Percentiles rank a stretch among this genome's conserved stretches.
phyloP scores from a whole-genome alignment of 2,888 invertebrate genomes.

The Drosophila leonis region DNA sequence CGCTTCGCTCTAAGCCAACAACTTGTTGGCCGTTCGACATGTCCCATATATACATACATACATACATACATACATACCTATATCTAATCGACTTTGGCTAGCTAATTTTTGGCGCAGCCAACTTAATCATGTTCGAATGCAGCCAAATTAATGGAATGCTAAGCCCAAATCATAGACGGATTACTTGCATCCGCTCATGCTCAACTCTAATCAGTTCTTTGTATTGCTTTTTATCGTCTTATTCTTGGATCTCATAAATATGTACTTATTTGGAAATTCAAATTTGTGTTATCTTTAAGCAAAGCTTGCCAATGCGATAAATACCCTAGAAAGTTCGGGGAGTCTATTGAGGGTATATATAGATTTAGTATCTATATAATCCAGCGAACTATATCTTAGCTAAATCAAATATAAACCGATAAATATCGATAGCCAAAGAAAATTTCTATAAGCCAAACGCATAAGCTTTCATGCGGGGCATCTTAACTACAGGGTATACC shows the following conservation, averaged over 20 bases:
- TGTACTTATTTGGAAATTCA: neutral
- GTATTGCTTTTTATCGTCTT: neutral
- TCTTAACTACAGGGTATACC: neutral
- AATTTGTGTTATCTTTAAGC: conserved; percentile 1
- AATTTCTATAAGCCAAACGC: too few species aligned
- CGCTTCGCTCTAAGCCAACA: conserved; percentile 29
- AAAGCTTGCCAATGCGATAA: neutral
- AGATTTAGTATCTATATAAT: neutral
- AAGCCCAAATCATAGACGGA: neutral
- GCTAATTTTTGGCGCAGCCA: conserved; percentile 15
- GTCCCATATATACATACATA: neutral
- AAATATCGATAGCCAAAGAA: neutral
- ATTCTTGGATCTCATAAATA: neutral
- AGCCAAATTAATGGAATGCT: conserved; percentile 23
- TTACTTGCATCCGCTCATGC: neutral
- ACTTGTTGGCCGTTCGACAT: conserved; percentile 34
- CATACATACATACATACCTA: too few species aligned
- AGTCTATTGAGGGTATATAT: neutral
- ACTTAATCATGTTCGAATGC: conserved; percentile 12
- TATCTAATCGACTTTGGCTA: neutral
- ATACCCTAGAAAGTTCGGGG: neutral
- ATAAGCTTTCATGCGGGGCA: neutral
- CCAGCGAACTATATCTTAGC: neutral
- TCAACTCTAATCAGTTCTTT: neutral
- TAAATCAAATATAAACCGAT: neutral